phyloP scores from a whole-genome alignment of 2,797 vertebrate genomes.

The Limosa lapponica region DNA sequence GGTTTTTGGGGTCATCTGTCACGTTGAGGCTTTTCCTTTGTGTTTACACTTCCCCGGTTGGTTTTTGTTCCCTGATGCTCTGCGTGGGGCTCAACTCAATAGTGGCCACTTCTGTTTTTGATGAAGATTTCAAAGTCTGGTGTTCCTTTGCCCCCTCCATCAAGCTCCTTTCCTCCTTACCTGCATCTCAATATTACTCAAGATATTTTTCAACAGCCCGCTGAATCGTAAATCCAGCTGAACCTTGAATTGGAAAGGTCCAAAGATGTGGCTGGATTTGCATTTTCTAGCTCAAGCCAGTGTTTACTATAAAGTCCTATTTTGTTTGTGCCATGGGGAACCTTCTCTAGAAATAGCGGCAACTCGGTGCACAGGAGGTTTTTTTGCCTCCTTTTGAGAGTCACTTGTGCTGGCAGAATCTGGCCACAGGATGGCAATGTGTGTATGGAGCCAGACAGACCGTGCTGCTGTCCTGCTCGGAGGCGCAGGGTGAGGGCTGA shows the following conservation, averaged over 20 bases:
- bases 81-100: neutral
- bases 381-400: neutral
- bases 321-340: neutral
- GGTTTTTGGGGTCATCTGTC: neutral
- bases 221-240: neutral
- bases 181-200: neutral
- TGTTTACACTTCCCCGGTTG: neutral
- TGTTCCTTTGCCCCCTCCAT: neutral
- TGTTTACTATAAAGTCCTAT: rapidly evolving
- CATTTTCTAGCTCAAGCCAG: neutral
- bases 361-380: rapidly evolving
- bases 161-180: neutral
- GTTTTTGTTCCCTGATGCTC: neutral
- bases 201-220: neutral
- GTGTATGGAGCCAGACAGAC: neutral
- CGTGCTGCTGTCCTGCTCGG: neutral
- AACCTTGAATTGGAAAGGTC: neutral
- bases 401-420: neutral
- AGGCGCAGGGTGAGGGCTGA: neutral
- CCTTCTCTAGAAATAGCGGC: neutral
- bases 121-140: neutral
- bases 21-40: neutral
- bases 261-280: neutral
- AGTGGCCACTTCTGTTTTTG: neutral
- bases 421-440: constrained; percentile 53